phyloP scores from a whole-genome alignment of 2,113 vertebrate species.

The Psittacus erithacus region DNA sequence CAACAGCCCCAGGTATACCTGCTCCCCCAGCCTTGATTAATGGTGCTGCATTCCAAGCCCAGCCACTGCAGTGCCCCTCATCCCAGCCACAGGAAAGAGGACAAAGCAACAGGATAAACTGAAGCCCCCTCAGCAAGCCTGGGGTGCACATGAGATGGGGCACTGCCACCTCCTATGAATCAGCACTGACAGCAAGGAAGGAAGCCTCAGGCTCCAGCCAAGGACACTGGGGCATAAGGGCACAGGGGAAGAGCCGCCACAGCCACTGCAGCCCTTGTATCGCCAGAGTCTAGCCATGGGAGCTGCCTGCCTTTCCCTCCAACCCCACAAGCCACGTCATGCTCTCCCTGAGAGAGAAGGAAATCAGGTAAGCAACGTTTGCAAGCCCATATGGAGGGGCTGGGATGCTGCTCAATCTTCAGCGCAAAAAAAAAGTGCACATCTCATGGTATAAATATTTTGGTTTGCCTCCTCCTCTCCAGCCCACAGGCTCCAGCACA shows the following conservation, averaged over 20 bases:
- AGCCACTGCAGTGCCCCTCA: background rate
- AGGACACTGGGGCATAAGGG: accelerated
- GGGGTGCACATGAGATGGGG: background rate
- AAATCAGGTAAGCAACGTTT: constrained; percentile 19
- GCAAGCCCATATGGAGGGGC: constrained; percentile 21
- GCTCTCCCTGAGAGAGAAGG: background rate
- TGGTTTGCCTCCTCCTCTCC: constrained; percentile 43
- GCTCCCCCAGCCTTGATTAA: background rate
- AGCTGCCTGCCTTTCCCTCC: background rate
- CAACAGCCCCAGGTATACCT: background rate
- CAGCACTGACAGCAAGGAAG: background rate
- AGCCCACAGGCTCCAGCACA: constrained; percentile 7
- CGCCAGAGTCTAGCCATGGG: accelerated
- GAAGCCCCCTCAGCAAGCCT: accelerated
- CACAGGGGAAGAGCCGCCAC: background rate
- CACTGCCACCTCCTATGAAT: accelerated
- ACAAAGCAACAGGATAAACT: background rate
- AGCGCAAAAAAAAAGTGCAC: constrained; percentile 36
- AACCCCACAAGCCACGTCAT: background rate
- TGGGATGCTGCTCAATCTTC: constrained; percentile 59
- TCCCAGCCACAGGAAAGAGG: accelerated
- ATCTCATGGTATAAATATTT: constrained; percentile 59
- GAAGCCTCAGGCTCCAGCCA: background rate
- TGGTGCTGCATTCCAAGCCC: accelerated
- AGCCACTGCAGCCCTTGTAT: accelerated